A percentile compares a stretch with the other conserved stretches of the same genome.
Evolutionary conservation across 2,797 vertebrate genomes (phyloP).

Genomic region (Clarias pachynema): DNA sequence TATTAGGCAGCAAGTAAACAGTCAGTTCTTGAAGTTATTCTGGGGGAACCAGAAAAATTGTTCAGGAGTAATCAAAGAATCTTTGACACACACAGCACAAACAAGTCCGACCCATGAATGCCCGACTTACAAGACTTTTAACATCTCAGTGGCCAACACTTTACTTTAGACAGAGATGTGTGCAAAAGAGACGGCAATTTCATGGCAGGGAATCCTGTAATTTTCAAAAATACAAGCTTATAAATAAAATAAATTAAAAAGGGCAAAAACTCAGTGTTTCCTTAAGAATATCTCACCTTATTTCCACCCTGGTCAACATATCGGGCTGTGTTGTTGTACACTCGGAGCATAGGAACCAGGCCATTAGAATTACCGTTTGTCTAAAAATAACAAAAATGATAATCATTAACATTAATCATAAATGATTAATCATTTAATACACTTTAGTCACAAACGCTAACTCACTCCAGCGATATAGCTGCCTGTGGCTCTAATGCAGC

Average conservation of each 20-base stretch:
- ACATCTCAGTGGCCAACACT: too few relatives aligned
- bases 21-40: too few relatives aligned
- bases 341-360: constrained; percentile 94
- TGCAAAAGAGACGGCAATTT: neutral
- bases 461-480: constrained; percentile 96
- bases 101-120: too few relatives aligned
- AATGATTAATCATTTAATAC: too few relatives aligned
- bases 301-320: constrained; percentile 98
- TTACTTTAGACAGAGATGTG: neutral
- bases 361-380: constrained; percentile 98
- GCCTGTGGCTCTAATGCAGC: constrained; percentile 93
- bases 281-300: constrained; percentile 75
- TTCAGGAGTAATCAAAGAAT: too few relatives aligned
- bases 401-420: too few relatives aligned
- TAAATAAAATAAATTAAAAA: too few relatives aligned
- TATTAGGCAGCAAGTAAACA: too few relatives aligned
- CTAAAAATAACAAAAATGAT: constrained; percentile 55
- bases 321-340: constrained; percentile 97
- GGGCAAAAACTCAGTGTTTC: neutral
- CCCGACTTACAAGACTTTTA: too few relatives aligned
- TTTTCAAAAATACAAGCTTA: neutral
- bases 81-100: too few relatives aligned
- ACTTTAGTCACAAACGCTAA: neutral
- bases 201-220: neutral
- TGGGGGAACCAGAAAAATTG: too few relatives aligned